Evolutionary conservation across 2,888 invertebrate genomes (phyloP).

Genomic region (Tanypteryx hageni): DNA sequence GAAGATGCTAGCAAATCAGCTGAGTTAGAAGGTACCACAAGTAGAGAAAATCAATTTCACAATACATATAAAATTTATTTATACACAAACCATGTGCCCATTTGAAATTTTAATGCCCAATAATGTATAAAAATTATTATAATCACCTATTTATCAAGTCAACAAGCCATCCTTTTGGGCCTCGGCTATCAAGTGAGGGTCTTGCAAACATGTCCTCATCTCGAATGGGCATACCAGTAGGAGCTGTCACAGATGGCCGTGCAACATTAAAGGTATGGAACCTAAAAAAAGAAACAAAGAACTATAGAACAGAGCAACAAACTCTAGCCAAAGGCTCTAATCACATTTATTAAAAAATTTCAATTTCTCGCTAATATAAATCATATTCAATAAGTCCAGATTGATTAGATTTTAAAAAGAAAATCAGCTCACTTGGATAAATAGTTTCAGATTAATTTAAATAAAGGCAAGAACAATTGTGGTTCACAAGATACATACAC

Average conservation of each 20-base stretch:
- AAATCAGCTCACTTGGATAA: neutral
- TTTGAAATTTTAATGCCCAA: too few species aligned
- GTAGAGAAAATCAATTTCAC: too few species aligned
- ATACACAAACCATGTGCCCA: too few species aligned
- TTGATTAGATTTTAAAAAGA: too few species aligned
- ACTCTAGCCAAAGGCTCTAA: neutral
- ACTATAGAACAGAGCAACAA: neutral
- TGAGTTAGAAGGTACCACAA: too few species aligned
- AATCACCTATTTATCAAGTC: conserved; percentile 91
- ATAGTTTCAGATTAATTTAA: neutral
- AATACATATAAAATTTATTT: too few species aligned
- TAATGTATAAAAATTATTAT: neutral
- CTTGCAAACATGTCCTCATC: conserved; percentile 86
- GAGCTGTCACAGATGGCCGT: conserved; percentile 84
- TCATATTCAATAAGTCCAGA: too few species aligned
- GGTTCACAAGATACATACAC: too few species aligned
- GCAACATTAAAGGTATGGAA: conserved; percentile 92
- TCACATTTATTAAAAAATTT: neutral
- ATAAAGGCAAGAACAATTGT: too few species aligned
- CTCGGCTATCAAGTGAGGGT: conserved; percentile 87
- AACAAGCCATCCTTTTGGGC: conserved; percentile 96
- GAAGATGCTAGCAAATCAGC: too few species aligned
- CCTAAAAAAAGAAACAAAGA: conserved; percentile 75
- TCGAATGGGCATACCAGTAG: conserved; percentile 79
- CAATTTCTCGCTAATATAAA: neutral